Evolutionary conservation across 2,113 vertebrate genomes (phyloP).

Genomic region (Monopterus albus): DNA sequence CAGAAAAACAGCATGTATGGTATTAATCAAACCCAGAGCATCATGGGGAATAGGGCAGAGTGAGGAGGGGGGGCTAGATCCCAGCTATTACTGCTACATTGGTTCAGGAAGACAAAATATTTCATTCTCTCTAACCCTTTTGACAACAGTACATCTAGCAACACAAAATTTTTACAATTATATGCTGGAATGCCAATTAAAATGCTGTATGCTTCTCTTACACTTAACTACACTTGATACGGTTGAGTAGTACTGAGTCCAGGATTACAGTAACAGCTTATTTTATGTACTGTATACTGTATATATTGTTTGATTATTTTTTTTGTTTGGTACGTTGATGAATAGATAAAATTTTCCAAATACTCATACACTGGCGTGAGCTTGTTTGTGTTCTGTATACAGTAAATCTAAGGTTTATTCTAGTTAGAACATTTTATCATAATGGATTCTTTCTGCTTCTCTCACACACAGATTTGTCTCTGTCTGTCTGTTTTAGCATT

Average conservation of each 20-base stretch:
- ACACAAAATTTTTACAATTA: constrained; percentile 27
- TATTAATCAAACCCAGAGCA: constrained; percentile 69
- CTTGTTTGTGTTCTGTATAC: constrained; percentile 2
- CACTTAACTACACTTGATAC: constrained; percentile 27
- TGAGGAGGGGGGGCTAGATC: background rate
- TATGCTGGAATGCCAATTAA: constrained; percentile 20
- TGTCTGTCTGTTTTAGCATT: constrained; percentile 29
- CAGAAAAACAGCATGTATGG: constrained; percentile 58
- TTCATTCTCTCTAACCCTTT: constrained; percentile 45
- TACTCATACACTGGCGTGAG: background rate
- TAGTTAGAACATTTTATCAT: too few relatives aligned
- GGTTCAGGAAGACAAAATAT: constrained; percentile 47
- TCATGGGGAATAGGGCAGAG: constrained; percentile 46
- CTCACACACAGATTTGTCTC: constrained; percentile 36
- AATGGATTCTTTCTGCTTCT: too few relatives aligned
- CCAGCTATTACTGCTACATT: constrained; percentile 40
- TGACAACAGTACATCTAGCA: constrained; percentile 40
- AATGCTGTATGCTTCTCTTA: constrained; percentile 29
- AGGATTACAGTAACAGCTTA: constrained; percentile 15
- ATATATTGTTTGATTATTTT: constrained; percentile 6
- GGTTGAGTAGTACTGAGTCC: constrained; percentile 12
- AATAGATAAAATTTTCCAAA: background rate
- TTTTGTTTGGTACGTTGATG: constrained; percentile 7
- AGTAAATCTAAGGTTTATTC: too few relatives aligned
- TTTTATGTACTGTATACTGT: constrained; percentile 20